phyloP scores from a whole-genome alignment of 2,113 vertebrate species.

The Panthera uncia region DNA sequence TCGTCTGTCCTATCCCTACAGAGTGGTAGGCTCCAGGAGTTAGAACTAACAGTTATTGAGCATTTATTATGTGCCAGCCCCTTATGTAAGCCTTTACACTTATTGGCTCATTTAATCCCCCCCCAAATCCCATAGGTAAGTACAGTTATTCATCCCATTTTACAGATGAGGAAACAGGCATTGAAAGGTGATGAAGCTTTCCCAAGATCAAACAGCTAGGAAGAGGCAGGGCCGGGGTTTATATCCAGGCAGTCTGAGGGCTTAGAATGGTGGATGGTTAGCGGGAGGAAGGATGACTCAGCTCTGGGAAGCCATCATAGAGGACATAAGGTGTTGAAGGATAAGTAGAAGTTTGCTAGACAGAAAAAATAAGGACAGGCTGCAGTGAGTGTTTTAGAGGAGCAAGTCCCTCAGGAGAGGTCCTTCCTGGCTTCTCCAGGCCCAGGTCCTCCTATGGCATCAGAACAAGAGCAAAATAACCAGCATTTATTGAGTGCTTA shows the following conservation, averaged over 20 bases:
- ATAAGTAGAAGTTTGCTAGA: background rate
- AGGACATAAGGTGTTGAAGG: background rate
- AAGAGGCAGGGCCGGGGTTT: background rate
- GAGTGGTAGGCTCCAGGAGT: background rate
- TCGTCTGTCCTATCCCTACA: background rate
- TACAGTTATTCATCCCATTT: background rate
- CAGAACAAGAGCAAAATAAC: background rate
- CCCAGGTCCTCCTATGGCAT: background rate
- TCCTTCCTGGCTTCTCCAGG: background rate
- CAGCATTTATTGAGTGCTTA: background rate
- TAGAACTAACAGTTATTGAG: background rate
- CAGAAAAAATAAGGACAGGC: background rate
- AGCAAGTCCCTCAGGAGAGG: background rate
- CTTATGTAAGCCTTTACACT: background rate
- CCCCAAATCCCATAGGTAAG: background rate
- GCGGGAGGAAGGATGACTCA: background rate
- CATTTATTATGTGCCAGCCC: background rate
- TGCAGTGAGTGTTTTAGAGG: background rate
- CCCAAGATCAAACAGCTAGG: background rate
- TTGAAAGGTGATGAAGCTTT: background rate
- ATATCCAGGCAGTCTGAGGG: background rate
- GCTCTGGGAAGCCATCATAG: background rate
- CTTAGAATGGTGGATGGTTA: background rate
- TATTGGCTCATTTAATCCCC: background rate
- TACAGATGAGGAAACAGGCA: background rate